Evolutionary conservation across 2,888 invertebrate species (phyloP).

Genomic region (Cosmia pyralina): DNA sequence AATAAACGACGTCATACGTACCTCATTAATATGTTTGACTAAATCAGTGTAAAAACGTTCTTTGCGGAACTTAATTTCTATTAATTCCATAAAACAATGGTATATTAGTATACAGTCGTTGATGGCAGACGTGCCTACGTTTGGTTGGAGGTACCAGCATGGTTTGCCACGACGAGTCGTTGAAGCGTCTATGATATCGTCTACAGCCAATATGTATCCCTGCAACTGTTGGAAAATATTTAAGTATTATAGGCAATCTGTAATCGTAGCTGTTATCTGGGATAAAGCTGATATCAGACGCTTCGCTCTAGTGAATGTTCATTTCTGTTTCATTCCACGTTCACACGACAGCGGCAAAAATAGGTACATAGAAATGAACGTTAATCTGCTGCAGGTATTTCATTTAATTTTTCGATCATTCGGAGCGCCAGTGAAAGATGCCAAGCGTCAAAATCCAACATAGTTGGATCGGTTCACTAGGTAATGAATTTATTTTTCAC

Average conservation of each 20-base stretch:
- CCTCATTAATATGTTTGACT: conserved; percentile 36
- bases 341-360: not conserved
- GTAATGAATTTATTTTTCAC: not conserved
- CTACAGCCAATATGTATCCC: conserved; percentile 31
- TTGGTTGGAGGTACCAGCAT: conserved; percentile 42
- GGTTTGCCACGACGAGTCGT: conserved; percentile 45
- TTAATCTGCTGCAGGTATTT: not conserved
- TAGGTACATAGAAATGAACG: not conserved
- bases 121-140: conserved; percentile 40
- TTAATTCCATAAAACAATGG: conserved; percentile 35
- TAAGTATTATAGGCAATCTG: too few species aligned
- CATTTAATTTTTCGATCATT: not conserved
- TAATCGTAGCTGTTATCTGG: not conserved
- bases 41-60: conserved; percentile 37
- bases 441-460: not conserved
- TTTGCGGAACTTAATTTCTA: conserved; percentile 35
- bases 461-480: not conserved
- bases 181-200: conserved; percentile 46
- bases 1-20: not conserved
- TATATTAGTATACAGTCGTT: conserved; percentile 47
- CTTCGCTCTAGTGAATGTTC: not conserved
- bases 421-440: not conserved
- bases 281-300: not conserved
- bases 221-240: conserved; percentile 38
- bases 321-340: not conserved